Evolutionary conservation across 2,888 invertebrate species (phyloP), one percentile per base, ranked within the genome.

Genomic region (Julus scandinavius): DNA sequence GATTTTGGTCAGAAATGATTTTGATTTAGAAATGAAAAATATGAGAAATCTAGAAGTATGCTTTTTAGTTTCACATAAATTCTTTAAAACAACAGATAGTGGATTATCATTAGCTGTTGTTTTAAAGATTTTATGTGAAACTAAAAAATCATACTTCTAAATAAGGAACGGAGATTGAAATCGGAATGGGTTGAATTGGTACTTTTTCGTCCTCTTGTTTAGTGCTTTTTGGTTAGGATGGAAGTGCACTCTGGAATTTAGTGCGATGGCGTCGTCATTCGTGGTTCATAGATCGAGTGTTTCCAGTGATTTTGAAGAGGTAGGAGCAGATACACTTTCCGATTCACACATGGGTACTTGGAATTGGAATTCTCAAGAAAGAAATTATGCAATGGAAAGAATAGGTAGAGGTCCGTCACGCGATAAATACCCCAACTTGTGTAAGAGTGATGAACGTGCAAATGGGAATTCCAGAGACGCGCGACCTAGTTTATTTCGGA

Each of bases 281-380:
- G 40, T 85, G n/a, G 49, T 41, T 40, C 40, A 17, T 20, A 85
- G 85, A 85, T 41, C 45, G 17, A 85, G 85, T 85, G 85, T 85
- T 85, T n/a, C 41, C 17, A 85, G 49, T 13, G 85, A 85, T 45
- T 85, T 85, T 85, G 85, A 85, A 85, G 85, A 85, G 40, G 40
- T 85, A n/a, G 85, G 85, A 41, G 41, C 85, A 40, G 85, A 85
- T 49, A 40, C 85, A 41, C 41, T 85, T 7, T 17, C 85, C 2
- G 85, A 85, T 20, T 41, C 85, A 11, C 41, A 45, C n/a, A 3
- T 17, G 13, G 49, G 20, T 11, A 6, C 41, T 11, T 85, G 85
- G 85, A 6, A 49, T 13, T 85, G 85, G 85, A 85, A 85, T 13
- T 85, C 85, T n/a, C 45, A 41, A 13, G 45, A 85, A 41, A 45